Conservation (phyloP, 2,113 vertebrate genomes). For the Sapajus apella region DNA sequence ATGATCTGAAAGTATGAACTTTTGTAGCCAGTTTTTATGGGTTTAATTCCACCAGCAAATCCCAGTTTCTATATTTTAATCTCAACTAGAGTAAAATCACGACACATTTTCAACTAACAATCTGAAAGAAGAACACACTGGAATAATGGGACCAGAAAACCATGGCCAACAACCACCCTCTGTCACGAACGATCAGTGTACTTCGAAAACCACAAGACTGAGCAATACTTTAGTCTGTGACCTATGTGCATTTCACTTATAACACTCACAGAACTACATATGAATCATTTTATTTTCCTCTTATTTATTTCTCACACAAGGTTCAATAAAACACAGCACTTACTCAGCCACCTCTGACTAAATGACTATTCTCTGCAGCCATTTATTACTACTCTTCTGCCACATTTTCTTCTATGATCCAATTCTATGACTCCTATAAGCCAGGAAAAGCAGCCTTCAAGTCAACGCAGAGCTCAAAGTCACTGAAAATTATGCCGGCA, state of each 20-base stretch:
- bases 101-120: conserved; percentile 3
- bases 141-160: background rate
- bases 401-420: conserved; percentile 42
- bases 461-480: background rate
- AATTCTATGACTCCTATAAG: background rate
- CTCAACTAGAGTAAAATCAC: conserved; percentile 61
- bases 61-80: conserved; percentile 68
- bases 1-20: conserved; percentile 60
- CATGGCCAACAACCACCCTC: background rate
- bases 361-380: conserved; percentile 16
- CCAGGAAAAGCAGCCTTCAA: conserved; percentile 34
- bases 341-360: background rate
- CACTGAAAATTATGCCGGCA: background rate
- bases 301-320: conserved; percentile 14
- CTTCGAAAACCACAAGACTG: background rate
- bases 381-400: conserved; percentile 15
- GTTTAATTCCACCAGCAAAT: conserved; percentile 70
- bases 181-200: background rate
- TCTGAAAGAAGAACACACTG: background rate
- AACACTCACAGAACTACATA: background rate
- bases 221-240: background rate
- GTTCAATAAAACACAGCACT: conserved; percentile 39
- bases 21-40: conserved; percentile 43
- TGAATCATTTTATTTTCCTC: conserved; percentile 41
- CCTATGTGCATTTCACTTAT: background rate